Conservation (phyloP, 2,113 vertebrate species). For the Xiphophorus hellerii region DNA sequence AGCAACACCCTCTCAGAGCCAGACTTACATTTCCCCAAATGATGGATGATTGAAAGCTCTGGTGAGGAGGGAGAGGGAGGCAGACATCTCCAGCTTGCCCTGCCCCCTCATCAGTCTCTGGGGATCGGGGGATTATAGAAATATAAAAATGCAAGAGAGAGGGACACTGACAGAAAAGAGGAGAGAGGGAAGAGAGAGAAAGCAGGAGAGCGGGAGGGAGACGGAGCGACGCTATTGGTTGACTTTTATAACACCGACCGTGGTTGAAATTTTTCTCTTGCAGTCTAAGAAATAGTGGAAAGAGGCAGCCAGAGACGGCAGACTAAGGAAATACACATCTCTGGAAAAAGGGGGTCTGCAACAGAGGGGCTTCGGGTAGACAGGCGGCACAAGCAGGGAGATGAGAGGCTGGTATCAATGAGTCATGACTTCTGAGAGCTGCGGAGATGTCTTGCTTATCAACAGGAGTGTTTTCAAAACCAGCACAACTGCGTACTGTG, state of each 20-base stretch:
- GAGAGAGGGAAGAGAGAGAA: conserved; percentile 40
- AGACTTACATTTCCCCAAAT: conserved; percentile 35
- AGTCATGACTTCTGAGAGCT: conserved; percentile 57
- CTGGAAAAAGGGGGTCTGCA: conserved; percentile 21
- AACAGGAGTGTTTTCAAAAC: conserved; percentile 39
- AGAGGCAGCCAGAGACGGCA: conserved; percentile 49
- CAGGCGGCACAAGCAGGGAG: conserved; percentile 5
- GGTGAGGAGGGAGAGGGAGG: conserved; percentile 15
- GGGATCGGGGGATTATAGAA: conserved; percentile 72
- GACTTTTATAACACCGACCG: conserved; percentile 58
- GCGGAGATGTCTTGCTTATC: conserved; percentile 40
- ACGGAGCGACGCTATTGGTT: conserved; percentile 61
- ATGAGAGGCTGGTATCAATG: conserved; percentile 48
- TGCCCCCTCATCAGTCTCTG: conserved; percentile 68
- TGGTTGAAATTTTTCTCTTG: conserved; percentile 66
- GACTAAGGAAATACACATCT: conserved; percentile 56
- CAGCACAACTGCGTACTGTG: conserved; percentile 33
- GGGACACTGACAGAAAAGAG: conserved; percentile 54
- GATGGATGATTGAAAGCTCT: conserved; percentile 45
- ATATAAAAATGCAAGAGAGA: conserved; percentile 64
- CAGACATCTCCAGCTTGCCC: conserved; percentile 67
- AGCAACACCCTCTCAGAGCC: conserved; percentile 25
- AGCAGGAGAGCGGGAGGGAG: conserved; percentile 54
- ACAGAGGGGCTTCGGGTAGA: conserved; percentile 19
- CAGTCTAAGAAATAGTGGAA: conserved; percentile 56